Conservation (phyloP, 2,888 invertebrate species). For the Ceraclea dissimilis region DNA sequence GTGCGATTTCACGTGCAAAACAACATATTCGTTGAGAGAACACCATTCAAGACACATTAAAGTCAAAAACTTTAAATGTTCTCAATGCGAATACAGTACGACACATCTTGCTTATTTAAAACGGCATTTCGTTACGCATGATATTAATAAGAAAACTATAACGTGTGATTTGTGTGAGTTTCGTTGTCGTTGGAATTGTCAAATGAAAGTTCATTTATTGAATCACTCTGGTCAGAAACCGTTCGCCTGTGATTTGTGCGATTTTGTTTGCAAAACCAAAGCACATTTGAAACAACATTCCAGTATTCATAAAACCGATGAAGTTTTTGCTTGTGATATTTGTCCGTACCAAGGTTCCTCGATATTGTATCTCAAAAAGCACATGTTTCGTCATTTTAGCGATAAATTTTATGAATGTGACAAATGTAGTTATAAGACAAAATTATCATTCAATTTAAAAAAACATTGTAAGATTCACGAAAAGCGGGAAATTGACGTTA, state of each 20-base stretch:
- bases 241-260: background rate
- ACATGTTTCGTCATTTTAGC: background rate
- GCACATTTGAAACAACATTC: slow-evolving; percentile 5
- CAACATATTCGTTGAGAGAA: background rate
- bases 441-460: slow-evolving; percentile 2
- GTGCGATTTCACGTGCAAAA: slow-evolving; percentile 4
- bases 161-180: background rate
- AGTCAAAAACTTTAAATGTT: background rate
- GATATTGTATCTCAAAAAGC: background rate
- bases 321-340: background rate
- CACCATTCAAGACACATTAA: background rate
- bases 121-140: background rate
- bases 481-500: too few relatives aligned
- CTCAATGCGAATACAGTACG: background rate
- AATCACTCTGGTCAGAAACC: background rate
- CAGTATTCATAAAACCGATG: background rate
- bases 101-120: background rate
- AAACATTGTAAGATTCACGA: slow-evolving; percentile 2
- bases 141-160: background rate
- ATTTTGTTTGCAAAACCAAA: slow-evolving; percentile 5
- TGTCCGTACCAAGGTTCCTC: background rate
- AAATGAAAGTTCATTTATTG: slow-evolving; percentile 2
- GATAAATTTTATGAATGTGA: slow-evolving; percentile 1
- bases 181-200: slow-evolving; percentile 2
- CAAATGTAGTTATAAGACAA: slow-evolving; percentile 1